Base-by-base conservation (phyloP, 2,888 invertebrate genomes). In the Operophtera brumata region DNA sequence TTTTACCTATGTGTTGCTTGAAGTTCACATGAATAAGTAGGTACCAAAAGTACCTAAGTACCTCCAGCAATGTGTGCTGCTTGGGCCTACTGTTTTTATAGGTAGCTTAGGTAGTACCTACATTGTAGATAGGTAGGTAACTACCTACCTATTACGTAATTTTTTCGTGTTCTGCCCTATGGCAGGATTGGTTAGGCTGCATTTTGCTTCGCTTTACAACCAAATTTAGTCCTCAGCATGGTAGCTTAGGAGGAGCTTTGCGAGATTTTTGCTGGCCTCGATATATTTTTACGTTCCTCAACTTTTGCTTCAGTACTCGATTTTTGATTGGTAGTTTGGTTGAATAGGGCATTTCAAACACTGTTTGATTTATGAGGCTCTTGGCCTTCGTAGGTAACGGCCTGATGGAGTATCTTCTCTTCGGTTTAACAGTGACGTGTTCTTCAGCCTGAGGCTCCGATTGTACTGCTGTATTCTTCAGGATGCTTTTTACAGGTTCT, bases 241-340 rank as follows among this genome's bases (percentile, higher is more conserved):
- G 67, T 73, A 0, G 67, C 58, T 79, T 81, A 1, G 78, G 63
- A 0, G 71, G 71, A 30, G 70, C 59, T 2, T 79, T n/a, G n/a
- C 77, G 0, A 64, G n/a, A n/a, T n/a, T 67, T 65, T 81, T 75
- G n/a, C 63, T 67, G 5, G 62, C 46, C 74, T 65, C 8, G 46
- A n/a, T 9, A n/a, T 47, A 5, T 3, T 20, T 54, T 57, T 68
- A 12, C 41, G 50, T 34, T 65, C 71, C 0, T 8, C 46, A 25
- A 51, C 44, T 11, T 51, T 13, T 2, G 36, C 20, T 46, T 66
- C 73, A 3, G 70, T 61, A 37, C 54, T 61, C 4, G 64, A 25
- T 20, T 34, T 48, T 8, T n/a, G n/a, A n/a, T n/a, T n/a, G n/a
- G n/a, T n/a, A 26, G 3, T 10, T 41, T 42, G 20, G 1, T 34